phyloP scores from a whole-genome alignment of 2,888 invertebrate genomes.

The Brachycybe producta region DNA sequence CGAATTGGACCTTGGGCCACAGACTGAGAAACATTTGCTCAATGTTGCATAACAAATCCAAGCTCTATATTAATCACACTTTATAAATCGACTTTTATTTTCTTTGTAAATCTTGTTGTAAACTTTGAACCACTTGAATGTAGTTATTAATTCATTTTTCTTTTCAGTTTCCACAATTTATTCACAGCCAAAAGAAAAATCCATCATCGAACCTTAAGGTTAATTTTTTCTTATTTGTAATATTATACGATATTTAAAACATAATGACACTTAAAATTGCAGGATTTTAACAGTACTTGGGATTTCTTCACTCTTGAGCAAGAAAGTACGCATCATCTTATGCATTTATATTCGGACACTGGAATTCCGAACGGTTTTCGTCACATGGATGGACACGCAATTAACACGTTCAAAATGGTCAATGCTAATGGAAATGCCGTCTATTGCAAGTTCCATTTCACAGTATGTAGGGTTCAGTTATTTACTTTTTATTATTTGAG shows the following conservation, averaged over 20 bases:
- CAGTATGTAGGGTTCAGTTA: neutral
- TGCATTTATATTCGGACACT: slow-evolving; percentile 77
- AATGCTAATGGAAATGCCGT: slow-evolving; percentile 55
- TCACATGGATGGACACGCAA: slow-evolving; percentile 90
- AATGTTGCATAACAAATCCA: no score
- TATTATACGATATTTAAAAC: no score
- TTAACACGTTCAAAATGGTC: slow-evolving; percentile 81
- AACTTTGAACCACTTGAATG: slow-evolving; percentile 11
- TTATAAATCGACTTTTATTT: no score
- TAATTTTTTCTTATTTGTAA: slow-evolving; percentile 6
- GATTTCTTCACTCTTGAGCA: slow-evolving; percentile 81
- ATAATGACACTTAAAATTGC: no score
- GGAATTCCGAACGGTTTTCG: slow-evolving; percentile 87
- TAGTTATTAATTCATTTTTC: no score
- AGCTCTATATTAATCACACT: no score
- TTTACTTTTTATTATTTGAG: neutral
- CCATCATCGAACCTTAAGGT: slow-evolving; percentile 43
- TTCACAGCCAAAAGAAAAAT: slow-evolving; percentile 44
- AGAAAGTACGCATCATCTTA: slow-evolving; percentile 69
- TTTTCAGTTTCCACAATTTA: slow-evolving; percentile 41
- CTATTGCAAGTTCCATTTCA: slow-evolving; percentile 79
- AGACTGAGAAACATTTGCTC: no score
- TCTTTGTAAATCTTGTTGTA: no score
- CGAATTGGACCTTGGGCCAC: neutral
- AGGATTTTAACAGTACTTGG: slow-evolving; percentile 47